Conservation (phyloP, 64 coral and sea anemone genomes). For the Dendronephthya gigantea region DNA sequence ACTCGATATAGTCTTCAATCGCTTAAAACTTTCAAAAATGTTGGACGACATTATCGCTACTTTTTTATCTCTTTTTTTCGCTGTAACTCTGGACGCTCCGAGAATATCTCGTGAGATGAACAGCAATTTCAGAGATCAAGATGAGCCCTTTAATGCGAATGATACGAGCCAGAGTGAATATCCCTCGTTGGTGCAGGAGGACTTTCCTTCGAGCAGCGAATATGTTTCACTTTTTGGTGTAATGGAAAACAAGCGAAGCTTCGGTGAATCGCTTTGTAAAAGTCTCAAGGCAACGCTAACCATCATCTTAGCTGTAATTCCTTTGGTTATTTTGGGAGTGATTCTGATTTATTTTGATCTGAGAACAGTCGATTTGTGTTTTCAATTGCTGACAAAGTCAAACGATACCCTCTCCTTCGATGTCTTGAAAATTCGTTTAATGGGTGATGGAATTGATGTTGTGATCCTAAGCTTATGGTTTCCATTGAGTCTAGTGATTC, state of each 20-base stretch:
- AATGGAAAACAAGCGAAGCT: constrained; percentile 2
- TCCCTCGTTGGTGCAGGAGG: background rate
- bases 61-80: background rate
- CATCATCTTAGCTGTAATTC: background rate
- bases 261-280: background rate
- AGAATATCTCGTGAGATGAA: background rate
- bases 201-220: background rate
- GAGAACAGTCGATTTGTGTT: constrained; percentile 20
- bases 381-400: background rate
- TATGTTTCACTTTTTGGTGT: background rate
- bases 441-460: background rate
- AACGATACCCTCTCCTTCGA: constrained; percentile 21
- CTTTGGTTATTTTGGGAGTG: background rate
- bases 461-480: background rate
- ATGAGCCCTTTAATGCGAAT: background rate
- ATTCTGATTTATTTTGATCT: constrained; percentile 28
- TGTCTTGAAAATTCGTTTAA: background rate
- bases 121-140: background rate
- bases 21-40: background rate
- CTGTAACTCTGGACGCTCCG: background rate
- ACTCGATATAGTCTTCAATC: too few species aligned
- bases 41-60: background rate
- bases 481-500: background rate
- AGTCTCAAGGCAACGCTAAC: constrained; percentile 12
- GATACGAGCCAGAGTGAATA: constrained; percentile 2